Evolutionary conservation across 53 echinoderm and acorn worm genomes (phyloP), one percentile per base, ranked within the genome.

Genomic region (Actinopyga echinites): DNA sequence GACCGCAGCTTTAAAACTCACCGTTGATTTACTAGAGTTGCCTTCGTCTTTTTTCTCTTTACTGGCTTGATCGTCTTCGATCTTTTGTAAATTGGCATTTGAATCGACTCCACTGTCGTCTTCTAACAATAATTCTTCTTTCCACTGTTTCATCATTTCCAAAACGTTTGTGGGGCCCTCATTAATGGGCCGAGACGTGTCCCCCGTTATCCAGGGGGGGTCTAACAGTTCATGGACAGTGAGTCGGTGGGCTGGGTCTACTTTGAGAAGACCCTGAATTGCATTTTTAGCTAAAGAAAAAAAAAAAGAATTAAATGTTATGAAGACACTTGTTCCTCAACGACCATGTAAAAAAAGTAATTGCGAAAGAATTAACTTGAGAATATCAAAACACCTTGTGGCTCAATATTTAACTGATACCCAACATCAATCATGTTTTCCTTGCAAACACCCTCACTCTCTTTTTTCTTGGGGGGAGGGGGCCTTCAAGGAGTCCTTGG

Each of bases 61-160:
- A 49, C 49, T 49, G 17, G 2, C 49, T 49, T 49, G 49, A 13
- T 79, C 71, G 2, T 57, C 73, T 25, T 84, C 59, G 38, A 68
- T 69, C 53, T 69, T 69, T 15, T 77, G 73, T 22, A 82, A 43
- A 54, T 90, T 93, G 23, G 85, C 93, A 81, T 74, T 89, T 17
- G 28, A 32, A 53, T 88, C 83, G 8, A 85, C 63, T 52, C 64
- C 83, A 21, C 33, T 77, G 3, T 83, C 86, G 80, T 97, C 99
- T 65, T 94, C 99, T 31, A 97, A 79, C 60, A 85, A 43, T 30
- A 94, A 82, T 65, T 95, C 95, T 36, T 91, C 91, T 68, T 95
- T 95, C 93, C 93, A 95, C 38, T 94, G 99, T 69, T 94, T 94
- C 99, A 97, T 97, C 99, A 97, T 97, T 83, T 97, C 99, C 38